Conservation (phyloP, 2,888 invertebrate genomes). For the Pristionchus maxplancki region DNA sequence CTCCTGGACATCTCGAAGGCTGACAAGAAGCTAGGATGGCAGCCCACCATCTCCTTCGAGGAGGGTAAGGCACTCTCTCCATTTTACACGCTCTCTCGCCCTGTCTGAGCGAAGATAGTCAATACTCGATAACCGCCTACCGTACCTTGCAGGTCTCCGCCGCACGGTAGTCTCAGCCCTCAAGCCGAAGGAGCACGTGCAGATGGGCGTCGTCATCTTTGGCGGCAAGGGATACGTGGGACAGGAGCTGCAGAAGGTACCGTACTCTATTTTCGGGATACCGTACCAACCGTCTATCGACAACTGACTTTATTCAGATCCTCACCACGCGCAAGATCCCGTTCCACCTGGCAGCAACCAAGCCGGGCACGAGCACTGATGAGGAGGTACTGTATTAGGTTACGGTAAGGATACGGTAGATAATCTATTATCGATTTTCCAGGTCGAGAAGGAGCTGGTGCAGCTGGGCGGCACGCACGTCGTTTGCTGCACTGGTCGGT, state of each 20-base stretch:
- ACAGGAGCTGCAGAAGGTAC: slow-evolving; percentile 64
- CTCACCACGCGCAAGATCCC: slow-evolving; percentile 65
- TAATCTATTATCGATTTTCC: slow-evolving; percentile 42
- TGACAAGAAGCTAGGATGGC: slow-evolving; percentile 70
- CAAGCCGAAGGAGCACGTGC: slow-evolving; percentile 61
- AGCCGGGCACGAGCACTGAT: slow-evolving; percentile 69
- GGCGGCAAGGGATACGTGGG: slow-evolving; percentile 71
- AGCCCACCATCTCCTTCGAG: slow-evolving; percentile 70
- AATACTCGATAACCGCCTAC: not conserved
- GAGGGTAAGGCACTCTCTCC: slow-evolving; percentile 60
- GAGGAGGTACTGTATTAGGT: slow-evolving; percentile 63
- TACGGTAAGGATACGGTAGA: not conserved
- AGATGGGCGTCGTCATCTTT: slow-evolving; percentile 73
- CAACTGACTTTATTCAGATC: slow-evolving; percentile 3
- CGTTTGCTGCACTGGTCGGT: slow-evolving; percentile 76
- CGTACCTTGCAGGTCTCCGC: slow-evolving; percentile 63
- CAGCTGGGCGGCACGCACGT: slow-evolving; percentile 73
- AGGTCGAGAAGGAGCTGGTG: slow-evolving; percentile 71
- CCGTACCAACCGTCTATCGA: not conserved
- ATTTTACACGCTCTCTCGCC: not conserved
- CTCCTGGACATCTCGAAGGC: slow-evolving; percentile 74
- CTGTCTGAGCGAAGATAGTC: not conserved
- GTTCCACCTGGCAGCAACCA: slow-evolving; percentile 66
- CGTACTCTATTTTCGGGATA: not conserved
- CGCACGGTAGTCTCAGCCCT: slow-evolving; percentile 70